Percentiles rank a stretch among this genome's conserved stretches.
Evolutionary conservation across 2,888 invertebrate species (phyloP).

Genomic region (Lamellibrachia columna): DNA sequence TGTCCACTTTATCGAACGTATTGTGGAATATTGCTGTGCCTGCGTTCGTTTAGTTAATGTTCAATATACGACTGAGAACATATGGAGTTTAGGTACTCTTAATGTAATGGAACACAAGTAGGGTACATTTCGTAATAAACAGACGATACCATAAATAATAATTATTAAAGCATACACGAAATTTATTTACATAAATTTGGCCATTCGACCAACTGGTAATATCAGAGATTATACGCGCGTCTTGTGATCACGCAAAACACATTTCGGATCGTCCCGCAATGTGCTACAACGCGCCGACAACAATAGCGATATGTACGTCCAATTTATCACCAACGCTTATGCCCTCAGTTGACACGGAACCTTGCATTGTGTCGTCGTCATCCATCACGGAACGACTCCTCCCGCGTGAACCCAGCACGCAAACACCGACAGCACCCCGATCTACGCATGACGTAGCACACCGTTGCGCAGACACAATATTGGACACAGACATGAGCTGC

Average conservation of each 20-base stretch:
- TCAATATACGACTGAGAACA: no score
- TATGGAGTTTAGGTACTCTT: no score
- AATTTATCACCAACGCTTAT: not conserved
- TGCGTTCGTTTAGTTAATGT: no score
- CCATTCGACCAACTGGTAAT: not conserved
- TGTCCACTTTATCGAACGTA: no score
- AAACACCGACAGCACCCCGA: not conserved
- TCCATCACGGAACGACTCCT: not conserved
- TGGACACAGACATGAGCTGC: not conserved
- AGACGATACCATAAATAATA: no score
- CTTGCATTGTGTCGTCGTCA: not conserved
- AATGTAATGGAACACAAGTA: no score
- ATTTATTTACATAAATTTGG: not conserved
- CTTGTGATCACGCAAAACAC: not conserved
- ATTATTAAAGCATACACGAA: no score
- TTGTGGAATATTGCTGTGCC: no score
- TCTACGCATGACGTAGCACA: not conserved
- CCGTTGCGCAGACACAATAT: not conserved
- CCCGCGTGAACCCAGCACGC: constrained; percentile 1
- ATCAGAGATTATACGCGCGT: not conserved
- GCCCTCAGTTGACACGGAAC: not conserved
- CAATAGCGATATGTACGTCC: not conserved
- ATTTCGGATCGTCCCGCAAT: not conserved
- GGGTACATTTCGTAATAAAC: no score
- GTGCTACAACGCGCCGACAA: not conserved